These are phyloP conservation scores for Pachyuromys duprasi DNA, from an alignment of 2,797 vertebrate species.

Conservation along the genomic window DNA sequence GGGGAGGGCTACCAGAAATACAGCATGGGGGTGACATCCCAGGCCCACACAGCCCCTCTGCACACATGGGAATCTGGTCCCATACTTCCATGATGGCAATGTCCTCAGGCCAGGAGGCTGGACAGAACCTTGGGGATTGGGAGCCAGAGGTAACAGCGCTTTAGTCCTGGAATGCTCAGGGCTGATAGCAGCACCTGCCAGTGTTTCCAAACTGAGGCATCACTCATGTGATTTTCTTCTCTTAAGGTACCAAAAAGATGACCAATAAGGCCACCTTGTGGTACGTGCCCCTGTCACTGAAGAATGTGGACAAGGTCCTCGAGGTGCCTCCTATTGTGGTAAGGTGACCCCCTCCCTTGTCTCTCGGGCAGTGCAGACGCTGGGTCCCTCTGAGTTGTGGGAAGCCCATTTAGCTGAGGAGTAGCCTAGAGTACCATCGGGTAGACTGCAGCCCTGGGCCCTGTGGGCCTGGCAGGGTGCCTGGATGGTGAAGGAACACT, in stretches of 20 bases:
- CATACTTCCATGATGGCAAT: neutral
- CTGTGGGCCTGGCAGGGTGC: neutral
- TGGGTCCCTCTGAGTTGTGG: neutral
- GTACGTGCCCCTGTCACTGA: constrained; percentile 95
- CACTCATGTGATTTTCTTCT: constrained; percentile 32
- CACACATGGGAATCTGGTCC: neutral
- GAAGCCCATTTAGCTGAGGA: neutral
- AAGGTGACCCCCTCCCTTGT: constrained; percentile 43
- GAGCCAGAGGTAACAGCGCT: neutral
- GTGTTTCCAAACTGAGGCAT: accelerated
- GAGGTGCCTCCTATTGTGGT: constrained; percentile 97
- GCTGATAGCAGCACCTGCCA: no score
- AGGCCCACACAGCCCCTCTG: neutral
- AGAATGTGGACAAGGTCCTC: constrained; percentile 94
- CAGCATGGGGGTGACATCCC: neutral
- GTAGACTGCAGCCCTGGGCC: neutral
- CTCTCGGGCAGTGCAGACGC: neutral
- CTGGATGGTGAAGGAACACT: neutral
- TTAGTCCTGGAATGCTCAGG: neutral
- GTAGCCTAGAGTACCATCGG: accelerated
- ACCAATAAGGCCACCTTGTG: constrained; percentile 96
- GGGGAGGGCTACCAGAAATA: neutral
- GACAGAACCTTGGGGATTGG: neutral
- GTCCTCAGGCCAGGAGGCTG: neutral
- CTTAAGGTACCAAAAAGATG: constrained; percentile 93